Conservation (phyloP, 2,888 invertebrate genomes). For the Noctua comes region DNA sequence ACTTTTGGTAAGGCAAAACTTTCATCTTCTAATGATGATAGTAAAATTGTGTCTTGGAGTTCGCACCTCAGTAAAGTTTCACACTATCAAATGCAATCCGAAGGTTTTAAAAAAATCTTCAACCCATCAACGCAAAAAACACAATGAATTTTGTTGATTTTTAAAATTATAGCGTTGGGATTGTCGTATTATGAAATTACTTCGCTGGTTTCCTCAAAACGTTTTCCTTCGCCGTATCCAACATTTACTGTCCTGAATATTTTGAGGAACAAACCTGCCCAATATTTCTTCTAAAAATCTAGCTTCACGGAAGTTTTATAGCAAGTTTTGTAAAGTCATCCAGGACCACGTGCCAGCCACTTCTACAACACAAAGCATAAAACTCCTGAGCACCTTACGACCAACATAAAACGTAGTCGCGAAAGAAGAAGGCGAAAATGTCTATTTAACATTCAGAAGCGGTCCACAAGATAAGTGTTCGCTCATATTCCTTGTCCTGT, state of each 20-base stretch:
- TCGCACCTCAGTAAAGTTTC: too few relatives aligned
- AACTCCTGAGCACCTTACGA: slow-evolving; percentile 41
- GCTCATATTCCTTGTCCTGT: slow-evolving; percentile 65
- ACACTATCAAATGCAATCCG: too few relatives aligned
- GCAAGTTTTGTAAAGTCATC: neutral
- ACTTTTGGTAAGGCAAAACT: too few relatives aligned
- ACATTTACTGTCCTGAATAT: neutral
- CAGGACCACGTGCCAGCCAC: slow-evolving; percentile 22
- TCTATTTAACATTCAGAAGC: slow-evolving; percentile 73
- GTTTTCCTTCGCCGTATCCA: neutral
- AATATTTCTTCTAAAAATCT: neutral
- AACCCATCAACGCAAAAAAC: neutral
- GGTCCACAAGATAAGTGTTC: slow-evolving; percentile 72
- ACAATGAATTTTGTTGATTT: neutral
- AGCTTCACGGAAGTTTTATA: neutral
- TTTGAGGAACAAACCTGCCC: neutral
- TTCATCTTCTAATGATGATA: too few relatives aligned
- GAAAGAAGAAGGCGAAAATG: slow-evolving; percentile 44
- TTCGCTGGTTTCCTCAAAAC: neutral
- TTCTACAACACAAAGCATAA: slow-evolving; percentile 27
- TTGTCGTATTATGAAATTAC: neutral
- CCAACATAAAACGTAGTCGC: slow-evolving; percentile 44
- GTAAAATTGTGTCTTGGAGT: too few relatives aligned
- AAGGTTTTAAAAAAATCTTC: neutral
- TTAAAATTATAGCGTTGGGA: neutral